These are phyloP conservation scores for Aphidius gifuensis DNA, from an alignment of 1,140 invertebrate species.

Conservation along the genomic window DNA sequence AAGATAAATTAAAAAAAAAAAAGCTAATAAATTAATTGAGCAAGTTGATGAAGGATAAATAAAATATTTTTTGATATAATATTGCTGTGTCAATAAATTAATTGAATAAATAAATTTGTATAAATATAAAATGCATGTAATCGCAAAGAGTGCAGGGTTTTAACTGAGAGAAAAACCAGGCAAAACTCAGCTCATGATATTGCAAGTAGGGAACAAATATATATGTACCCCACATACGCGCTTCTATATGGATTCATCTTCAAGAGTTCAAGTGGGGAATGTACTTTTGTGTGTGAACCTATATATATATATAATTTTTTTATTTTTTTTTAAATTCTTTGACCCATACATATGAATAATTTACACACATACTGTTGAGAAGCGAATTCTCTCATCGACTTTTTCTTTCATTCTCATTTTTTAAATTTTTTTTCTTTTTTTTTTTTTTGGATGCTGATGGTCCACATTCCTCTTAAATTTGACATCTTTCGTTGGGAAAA, in stretches of 20 bases:
- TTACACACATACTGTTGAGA: too few relatives aligned
- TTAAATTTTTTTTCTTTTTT: too few relatives aligned
- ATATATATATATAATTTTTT: background rate
- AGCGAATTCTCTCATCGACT: too few relatives aligned
- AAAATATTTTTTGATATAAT: too few relatives aligned
- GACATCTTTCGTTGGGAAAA: too few relatives aligned
- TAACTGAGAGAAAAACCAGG: conserved; percentile 39
- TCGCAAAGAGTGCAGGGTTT: conserved; percentile 37
- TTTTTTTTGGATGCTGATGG: too few relatives aligned
- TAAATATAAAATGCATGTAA: conserved; percentile 30
- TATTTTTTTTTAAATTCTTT: background rate
- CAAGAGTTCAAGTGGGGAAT: conserved; percentile 39
- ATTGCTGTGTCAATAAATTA: background rate
- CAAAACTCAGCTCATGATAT: conserved; percentile 29
- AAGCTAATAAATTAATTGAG: too few relatives aligned
- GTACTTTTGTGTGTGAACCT: background rate
- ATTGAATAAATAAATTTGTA: conserved; percentile 1
- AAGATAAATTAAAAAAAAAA: too few relatives aligned
- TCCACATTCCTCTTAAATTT: too few relatives aligned
- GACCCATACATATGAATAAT: background rate
- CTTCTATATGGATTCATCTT: conserved; percentile 41
- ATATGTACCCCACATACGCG: conserved; percentile 41
- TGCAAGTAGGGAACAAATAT: conserved; percentile 34
- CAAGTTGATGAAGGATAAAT: too few relatives aligned
- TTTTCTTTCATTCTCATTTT: too few relatives aligned